These are phyloP conservation scores for Numenius arquata DNA, from an alignment of 2,113 vertebrate genomes.

Conservation along the genomic window DNA sequence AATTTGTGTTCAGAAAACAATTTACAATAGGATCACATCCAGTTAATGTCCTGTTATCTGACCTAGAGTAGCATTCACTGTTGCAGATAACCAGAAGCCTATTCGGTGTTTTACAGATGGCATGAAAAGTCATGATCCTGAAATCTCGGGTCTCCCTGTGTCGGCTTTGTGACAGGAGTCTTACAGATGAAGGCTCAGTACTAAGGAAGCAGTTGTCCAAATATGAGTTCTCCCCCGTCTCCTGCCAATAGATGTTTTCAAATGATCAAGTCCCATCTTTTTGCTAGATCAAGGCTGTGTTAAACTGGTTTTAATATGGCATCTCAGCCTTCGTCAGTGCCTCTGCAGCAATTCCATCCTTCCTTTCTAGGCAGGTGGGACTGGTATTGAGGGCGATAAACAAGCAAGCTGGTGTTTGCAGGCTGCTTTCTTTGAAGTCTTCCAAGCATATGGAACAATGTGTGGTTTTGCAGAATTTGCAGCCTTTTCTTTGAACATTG, in stretches of 20 bases:
- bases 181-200: background rate
- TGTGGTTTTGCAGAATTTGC: background rate
- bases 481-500: background rate
- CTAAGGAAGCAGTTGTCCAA: background rate
- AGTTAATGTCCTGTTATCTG: background rate
- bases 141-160: background rate
- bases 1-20: background rate
- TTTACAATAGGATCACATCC: background rate
- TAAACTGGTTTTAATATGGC: background rate
- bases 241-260: background rate
- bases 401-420: background rate
- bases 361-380: background rate
- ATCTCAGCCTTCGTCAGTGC: background rate
- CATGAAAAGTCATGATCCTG: background rate
- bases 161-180: background rate
- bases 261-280: background rate
- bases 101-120: background rate
- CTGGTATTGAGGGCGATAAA: background rate
- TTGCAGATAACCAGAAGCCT: background rate
- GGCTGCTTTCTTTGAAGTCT: background rate
- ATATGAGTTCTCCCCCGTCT: background rate
- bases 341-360: background rate
- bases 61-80: background rate
- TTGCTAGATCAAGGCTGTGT: background rate
- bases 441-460: background rate